phyloP scores from a whole-genome alignment of 2,113 vertebrate species.

The Vulpes lagopus region DNA sequence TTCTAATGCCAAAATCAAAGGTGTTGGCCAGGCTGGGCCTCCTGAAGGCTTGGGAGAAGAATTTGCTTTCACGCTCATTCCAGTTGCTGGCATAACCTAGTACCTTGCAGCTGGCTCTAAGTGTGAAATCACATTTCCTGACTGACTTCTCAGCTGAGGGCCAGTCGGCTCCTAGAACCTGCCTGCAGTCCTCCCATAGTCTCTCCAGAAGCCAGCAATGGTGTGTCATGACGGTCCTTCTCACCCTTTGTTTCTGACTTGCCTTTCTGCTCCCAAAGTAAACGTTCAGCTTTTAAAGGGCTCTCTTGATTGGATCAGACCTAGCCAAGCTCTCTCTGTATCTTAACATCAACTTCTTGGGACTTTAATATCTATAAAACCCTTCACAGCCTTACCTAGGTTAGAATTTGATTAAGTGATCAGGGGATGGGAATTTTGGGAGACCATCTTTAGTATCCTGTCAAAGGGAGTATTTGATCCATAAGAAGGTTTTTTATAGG shows the following conservation, averaged over 20 bases:
- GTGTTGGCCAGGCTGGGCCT: neutral
- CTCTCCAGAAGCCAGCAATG: neutral
- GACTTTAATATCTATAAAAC: constrained; percentile 10
- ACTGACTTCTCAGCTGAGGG: neutral
- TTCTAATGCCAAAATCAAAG: constrained; percentile 27
- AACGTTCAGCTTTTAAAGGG: neutral
- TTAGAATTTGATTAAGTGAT: constrained; percentile 19
- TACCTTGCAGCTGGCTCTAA: neutral
- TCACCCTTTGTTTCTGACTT: constrained; percentile 37
- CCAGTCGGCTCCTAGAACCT: neutral
- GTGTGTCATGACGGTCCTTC: neutral
- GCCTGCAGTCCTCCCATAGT: neutral
- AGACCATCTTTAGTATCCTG: constrained; percentile 3
- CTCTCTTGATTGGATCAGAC: neutral
- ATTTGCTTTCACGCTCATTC: neutral
- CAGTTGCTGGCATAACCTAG: neutral
- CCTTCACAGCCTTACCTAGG: neutral
- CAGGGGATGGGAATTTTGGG: neutral
- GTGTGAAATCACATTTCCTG: neutral
- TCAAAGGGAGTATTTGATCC: neutral
- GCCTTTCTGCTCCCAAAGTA: neutral
- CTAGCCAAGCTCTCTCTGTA: neutral
- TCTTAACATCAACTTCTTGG: neutral
- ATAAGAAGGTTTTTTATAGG: neutral
- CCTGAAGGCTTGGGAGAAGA: neutral